A percentile compares a stretch with the other conserved stretches of the same genome.
Conservation (phyloP, 1,140 invertebrate genomes). For the Magallana angulata region DNA sequence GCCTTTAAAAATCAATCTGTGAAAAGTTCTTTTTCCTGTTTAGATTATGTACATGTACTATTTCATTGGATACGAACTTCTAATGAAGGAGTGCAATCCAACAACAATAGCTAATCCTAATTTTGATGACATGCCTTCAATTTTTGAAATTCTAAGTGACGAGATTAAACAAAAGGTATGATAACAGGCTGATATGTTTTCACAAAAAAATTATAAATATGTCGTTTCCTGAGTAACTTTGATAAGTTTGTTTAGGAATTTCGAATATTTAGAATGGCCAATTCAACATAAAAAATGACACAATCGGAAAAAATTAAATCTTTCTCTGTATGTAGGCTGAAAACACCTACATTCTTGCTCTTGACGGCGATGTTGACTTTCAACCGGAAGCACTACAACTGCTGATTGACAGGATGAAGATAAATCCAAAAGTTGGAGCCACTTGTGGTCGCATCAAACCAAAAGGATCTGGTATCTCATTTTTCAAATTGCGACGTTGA, state of each 20-base stretch:
- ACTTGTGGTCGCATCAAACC: conserved; percentile 83
- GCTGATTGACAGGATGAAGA: conserved; percentile 82
- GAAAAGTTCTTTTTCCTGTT: conserved; percentile 10
- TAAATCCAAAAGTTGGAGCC: conserved; percentile 81
- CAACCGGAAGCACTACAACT: conserved; percentile 80
- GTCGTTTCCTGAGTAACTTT: too few species aligned
- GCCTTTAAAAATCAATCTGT: too few species aligned
- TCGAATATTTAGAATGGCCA: too few species aligned
- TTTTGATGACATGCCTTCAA: conserved; percentile 42
- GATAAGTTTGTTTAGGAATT: too few species aligned
- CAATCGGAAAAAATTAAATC: background rate
- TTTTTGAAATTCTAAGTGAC: conserved; percentile 37
- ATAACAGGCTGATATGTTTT: too few species aligned
- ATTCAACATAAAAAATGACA: too few species aligned
- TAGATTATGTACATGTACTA: conserved; percentile 86
- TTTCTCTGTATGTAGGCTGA: conserved; percentile 74
- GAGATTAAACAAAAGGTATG: conserved; percentile 40
- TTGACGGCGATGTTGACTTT: conserved; percentile 83
- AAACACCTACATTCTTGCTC: conserved; percentile 82
- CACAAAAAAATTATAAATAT: too few species aligned
- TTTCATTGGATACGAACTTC: conserved; percentile 82
- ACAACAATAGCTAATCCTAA: background rate
- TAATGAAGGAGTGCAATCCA: conserved; percentile 59
- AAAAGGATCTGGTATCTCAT: conserved; percentile 73
- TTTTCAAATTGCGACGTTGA: too few species aligned